phyloP scores from a whole-genome alignment of 1,140 invertebrate species.

The Tetramorium alpestre region DNA sequence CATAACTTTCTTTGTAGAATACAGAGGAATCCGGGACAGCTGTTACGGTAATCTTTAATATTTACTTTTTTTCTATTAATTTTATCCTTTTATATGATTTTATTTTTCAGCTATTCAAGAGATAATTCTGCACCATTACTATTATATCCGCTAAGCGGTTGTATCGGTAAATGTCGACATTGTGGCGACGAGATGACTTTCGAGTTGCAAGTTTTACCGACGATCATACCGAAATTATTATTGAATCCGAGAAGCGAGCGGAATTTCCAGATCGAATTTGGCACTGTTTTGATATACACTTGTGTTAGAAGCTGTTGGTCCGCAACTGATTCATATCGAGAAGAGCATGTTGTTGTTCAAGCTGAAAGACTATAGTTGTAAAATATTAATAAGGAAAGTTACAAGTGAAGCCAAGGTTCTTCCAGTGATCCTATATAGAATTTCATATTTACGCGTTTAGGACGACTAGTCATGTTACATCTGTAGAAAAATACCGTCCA shows the following conservation, averaged over 20 bases:
- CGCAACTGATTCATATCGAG: constrained; percentile 88
- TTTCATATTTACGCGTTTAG: constrained; percentile 63
- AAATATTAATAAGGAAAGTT: constrained; percentile 32
- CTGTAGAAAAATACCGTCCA: constrained; percentile 81
- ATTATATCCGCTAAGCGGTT: constrained; percentile 87
- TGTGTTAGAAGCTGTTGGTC: constrained; percentile 95
- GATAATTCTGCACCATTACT: constrained; percentile 88
- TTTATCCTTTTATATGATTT: constrained; percentile 44
- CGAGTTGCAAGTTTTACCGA: constrained; percentile 93
- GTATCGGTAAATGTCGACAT: constrained; percentile 88
- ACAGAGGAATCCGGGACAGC: constrained; percentile 92
- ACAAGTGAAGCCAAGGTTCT: constrained; percentile 50
- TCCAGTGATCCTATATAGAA: constrained; percentile 64
- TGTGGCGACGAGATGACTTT: constrained; percentile 91
- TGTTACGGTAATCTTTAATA: constrained; percentile 88
- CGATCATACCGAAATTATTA: constrained; percentile 90
- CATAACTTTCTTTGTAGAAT: constrained; percentile 92
- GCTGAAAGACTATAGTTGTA: constrained; percentile 87
- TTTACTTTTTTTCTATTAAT: neutral
- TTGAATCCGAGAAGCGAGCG: constrained; percentile 86
- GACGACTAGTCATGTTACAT: constrained; percentile 64
- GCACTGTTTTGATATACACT: constrained; percentile 92
- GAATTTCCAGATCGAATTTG: constrained; percentile 90
- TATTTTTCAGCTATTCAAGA: constrained; percentile 88
- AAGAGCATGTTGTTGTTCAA: constrained; percentile 92